Percentiles rank a stretch among this genome's conserved stretches.
These are phyloP conservation scores for Agrochola lychnidis DNA, from an alignment of 2,888 invertebrate species.

Conservation along the genomic window DNA sequence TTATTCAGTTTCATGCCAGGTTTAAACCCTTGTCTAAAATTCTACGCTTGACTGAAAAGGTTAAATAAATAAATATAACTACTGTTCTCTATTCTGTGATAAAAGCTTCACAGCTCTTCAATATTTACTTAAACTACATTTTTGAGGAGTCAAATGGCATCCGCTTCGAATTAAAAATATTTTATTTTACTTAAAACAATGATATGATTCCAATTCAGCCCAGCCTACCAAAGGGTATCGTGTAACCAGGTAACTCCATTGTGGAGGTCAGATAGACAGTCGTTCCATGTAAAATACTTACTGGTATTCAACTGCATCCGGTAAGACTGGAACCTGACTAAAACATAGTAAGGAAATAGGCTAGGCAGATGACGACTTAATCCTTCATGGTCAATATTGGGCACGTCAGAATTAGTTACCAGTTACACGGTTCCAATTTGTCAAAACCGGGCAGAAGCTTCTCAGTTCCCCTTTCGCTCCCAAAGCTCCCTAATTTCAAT, in stretches of 20 bases:
- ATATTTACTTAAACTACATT: constrained; percentile 11
- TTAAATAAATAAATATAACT: neutral
- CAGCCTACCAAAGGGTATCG: neutral
- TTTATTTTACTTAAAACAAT: neutral
- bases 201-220: neutral
- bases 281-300: neutral
- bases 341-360: neutral
- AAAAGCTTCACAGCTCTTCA: neutral
- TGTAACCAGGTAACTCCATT: neutral
- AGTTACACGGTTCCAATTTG: neutral
- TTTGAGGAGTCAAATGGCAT: neutral
- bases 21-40: neutral
- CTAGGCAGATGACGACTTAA: neutral
- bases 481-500: constrained; percentile 34
- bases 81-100: neutral
- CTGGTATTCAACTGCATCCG: too few species aligned
- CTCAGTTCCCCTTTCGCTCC: neutral
- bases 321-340: neutral
- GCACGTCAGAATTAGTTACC: neutral
- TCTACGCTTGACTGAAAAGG: neutral
- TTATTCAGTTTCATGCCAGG: neutral
- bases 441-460: too few species aligned
- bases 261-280: neutral
- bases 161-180: neutral
- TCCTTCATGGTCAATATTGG: neutral